Evolutionary conservation across 2,113 vertebrate genomes (phyloP).

Genomic region (Heterocephalus glaber): DNA sequence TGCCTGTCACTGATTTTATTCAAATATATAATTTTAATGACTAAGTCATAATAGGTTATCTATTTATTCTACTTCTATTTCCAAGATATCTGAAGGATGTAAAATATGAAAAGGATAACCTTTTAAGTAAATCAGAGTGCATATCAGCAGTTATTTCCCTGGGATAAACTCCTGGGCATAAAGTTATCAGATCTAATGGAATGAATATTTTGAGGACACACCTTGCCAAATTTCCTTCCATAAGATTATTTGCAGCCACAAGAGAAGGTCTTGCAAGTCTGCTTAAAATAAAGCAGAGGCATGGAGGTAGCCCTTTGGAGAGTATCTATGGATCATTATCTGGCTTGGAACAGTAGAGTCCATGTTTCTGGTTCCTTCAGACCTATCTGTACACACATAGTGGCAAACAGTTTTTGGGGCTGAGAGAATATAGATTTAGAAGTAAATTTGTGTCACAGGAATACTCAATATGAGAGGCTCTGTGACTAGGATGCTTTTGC

Average conservation of each 20-base stretch:
- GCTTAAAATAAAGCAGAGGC: background rate
- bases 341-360: background rate
- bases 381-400: background rate
- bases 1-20: background rate
- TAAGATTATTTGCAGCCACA: background rate
- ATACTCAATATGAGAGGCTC: background rate
- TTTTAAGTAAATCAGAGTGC: background rate
- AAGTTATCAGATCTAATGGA: background rate
- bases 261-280: background rate
- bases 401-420: background rate
- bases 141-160: background rate
- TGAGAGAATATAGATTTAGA: slow-evolving; percentile 18
- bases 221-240: background rate
- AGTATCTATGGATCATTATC: background rate
- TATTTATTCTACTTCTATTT: slow-evolving; percentile 13
- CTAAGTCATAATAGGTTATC: background rate
- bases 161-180: background rate
- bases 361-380: background rate
- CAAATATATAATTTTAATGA: slow-evolving; percentile 4
- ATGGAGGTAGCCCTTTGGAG: rapidly evolving
- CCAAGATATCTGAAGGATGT: background rate
- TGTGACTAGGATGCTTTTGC: background rate
- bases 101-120: background rate
- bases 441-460: slow-evolving; percentile 46
- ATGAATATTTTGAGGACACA: background rate